Evolutionary conservation across 2,888 invertebrate species (phyloP), one percentile per base, ranked within the genome.

Genomic region (Bhutanitis thaidina): DNA sequence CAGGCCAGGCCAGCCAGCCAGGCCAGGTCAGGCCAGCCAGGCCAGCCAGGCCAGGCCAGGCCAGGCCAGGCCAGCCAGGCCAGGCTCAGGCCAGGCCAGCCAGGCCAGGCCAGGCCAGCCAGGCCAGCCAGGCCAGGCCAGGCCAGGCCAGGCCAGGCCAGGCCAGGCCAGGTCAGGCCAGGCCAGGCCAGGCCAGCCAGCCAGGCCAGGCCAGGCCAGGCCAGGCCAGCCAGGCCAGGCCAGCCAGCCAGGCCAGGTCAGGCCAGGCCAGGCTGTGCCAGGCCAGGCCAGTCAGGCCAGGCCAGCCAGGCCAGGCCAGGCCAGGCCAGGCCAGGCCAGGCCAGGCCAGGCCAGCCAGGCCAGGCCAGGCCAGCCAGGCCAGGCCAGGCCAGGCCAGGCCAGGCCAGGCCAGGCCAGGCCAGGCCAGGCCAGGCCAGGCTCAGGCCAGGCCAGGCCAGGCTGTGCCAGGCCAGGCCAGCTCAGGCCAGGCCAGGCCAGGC

Each of bases 1-100:
- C 51, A 55, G 57, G 55, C 53, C 53, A 53, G 55, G 58, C 52
- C 54, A 40, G n/a, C n/a, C n/a, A n/a, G n/a, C n/a, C 47, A 39
- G 48, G 41, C 43, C 47, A 43, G 52, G 20, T 5, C 20, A 20
- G 20, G 3, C 43, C 43, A 39, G 52, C 47, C 43, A 41, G 43
- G 50, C 43, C 47, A 43, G 20, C 3, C 37, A 15, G 16, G 37
- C 15, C 37, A 37, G 37, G 20, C 20, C 20, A 20, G 20, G 20
- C 20, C 20, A 20, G 20, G 20, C 20, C 20, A 20, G 20, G 20
- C 20, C 20, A 20, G 20, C 20, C 5, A 5, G 2, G 20, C 20
- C 20, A 20, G 20, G 20, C 20, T 5, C 20, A 20, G 20, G 20
- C 20, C 20, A 20, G 20, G 20, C 20, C 20, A 20, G 20, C 3